Base-by-base conservation (phyloP, 2,888 invertebrate genomes). In the Hyposoter dolosus region DNA sequence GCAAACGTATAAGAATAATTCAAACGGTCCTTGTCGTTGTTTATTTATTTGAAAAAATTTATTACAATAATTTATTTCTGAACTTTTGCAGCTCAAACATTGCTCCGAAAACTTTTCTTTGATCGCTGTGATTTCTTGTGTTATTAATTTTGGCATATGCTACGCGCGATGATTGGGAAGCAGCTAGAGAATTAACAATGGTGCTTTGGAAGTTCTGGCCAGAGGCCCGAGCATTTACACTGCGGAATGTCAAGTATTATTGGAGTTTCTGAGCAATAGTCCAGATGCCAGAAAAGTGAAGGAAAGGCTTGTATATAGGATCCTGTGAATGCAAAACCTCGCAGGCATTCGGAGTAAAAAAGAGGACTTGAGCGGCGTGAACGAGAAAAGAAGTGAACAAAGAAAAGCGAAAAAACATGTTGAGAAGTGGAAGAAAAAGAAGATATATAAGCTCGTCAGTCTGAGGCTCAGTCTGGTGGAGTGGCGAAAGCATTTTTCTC, bases 231-330 rank as follows among this genome's bases (percentile, higher is more conserved):
- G 76, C 82, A 82, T 72, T 82, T 76, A 82, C 78, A 85, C 71
- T 76, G 82, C 63, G 71, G 85, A 85, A 85, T 85, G 75, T 50
- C 82, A 85, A 85, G 79, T 76, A 85, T 85, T 79, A 71, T 53
- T 6, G 76, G 82, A 85, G 82, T 82, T 82, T 85, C 75, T 47
- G 45, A 81, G 86, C 84, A 83, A 83, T 84, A 78, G 78, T 74
- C 50, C 60, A 83, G 83, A 86, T 80, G 60, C 81, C 81, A 81
- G 69, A 53, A 68, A 40, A 50, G 45, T 78, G 69, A 74, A 65
- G 74, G 15, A 63, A 69, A 50, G 56, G 28, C 17, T 28, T 43
- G 69, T 19, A 50, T 69, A 43, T 43, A 47, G 74, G 63, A 65
- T 10, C 43, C 19, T 60, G 17, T 82, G 74, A 82, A 84, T 82